Evolutionary conservation across 1,140 invertebrate species (phyloP).

Genomic region (Aphaenogaster rudis): DNA sequence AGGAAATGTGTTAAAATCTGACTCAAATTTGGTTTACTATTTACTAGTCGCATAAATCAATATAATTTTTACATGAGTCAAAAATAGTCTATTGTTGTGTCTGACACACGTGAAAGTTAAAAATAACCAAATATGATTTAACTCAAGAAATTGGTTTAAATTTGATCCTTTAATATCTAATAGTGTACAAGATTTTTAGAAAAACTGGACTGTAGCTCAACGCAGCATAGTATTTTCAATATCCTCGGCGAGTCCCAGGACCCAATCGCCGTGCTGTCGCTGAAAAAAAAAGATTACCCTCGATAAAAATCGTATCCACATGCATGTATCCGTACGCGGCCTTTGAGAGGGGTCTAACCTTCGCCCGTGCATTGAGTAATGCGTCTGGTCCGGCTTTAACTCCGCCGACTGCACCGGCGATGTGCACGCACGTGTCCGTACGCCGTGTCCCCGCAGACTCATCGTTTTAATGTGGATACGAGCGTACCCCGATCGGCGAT

Average conservation of each 20-base stretch:
- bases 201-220: not conserved
- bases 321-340: conserved; percentile 25
- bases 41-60: too few species aligned
- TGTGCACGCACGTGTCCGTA: conserved; percentile 38
- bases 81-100: too few species aligned
- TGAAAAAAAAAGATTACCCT: not conserved
- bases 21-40: too few species aligned
- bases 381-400: conserved; percentile 70
- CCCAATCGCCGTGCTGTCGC: not conserved
- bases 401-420: conserved; percentile 44
- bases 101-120: too few species aligned
- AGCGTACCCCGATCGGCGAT: conserved; percentile 64
- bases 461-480: conserved; percentile 69
- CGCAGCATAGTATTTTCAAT: not conserved
- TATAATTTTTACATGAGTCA: too few species aligned
- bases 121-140: too few species aligned
- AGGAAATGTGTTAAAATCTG: too few species aligned
- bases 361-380: conserved; percentile 70
- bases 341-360: conserved; percentile 49
- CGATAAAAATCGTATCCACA: conserved; percentile 27
- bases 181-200: not conserved
- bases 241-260: not conserved
- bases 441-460: conserved; percentile 69
- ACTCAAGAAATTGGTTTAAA: too few species aligned
- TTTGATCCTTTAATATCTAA: too few species aligned